phyloP scores from a whole-genome alignment of 2,797 vertebrate species.

The Tinamus major region DNA sequence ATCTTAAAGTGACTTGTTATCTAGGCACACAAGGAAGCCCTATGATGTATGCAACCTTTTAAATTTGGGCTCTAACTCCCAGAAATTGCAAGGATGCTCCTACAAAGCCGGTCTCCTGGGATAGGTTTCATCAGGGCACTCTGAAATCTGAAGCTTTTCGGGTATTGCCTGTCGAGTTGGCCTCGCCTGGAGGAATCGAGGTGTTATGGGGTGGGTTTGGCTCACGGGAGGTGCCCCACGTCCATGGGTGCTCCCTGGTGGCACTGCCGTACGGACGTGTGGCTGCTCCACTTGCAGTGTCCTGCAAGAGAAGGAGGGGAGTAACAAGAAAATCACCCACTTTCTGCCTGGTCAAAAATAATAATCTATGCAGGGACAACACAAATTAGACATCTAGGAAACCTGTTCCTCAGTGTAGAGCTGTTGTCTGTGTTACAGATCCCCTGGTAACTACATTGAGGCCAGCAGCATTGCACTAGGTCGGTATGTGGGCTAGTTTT shows the following conservation, averaged over 20 bases:
- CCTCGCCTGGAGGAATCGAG: background rate
- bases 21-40: background rate
- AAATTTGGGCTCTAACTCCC: background rate
- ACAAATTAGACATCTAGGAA: background rate
- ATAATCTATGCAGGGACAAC: background rate
- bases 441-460: background rate
- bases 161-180: background rate
- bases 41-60: background rate
- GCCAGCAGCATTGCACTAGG: background rate
- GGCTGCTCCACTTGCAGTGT: background rate
- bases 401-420: background rate
- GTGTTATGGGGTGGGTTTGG: background rate
- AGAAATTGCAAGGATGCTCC: background rate
- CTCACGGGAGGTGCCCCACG: background rate
- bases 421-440: background rate
- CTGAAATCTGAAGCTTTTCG: background rate
- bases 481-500: background rate
- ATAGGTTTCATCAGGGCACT: background rate
- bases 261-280: background rate
- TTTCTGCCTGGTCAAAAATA: background rate
- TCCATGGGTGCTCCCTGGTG: accelerated
- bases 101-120: background rate
- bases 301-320: background rate
- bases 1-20: background rate
- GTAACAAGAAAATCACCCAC: background rate